These are phyloP conservation scores for Scophthalmus maximus DNA, from an alignment of 2,113 vertebrate species.

Conservation along the genomic window DNA sequence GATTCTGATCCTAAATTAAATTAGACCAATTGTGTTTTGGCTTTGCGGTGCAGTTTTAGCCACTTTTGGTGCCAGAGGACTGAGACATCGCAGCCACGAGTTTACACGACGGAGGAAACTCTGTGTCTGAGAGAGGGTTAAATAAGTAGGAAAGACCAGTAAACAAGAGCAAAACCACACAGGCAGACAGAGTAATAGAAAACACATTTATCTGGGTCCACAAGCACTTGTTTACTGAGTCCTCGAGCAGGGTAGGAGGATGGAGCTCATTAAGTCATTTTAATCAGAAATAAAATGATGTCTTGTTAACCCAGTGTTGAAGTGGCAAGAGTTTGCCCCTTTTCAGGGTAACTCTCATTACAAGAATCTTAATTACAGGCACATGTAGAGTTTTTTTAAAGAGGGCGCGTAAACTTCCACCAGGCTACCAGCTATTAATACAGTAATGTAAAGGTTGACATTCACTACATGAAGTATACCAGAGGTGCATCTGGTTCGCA, in stretches of 20 bases:
- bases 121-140: slow-evolving; percentile 15
- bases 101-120: slow-evolving; percentile 1
- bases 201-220: slow-evolving; percentile 40
- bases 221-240: slow-evolving; percentile 18
- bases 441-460: slow-evolving; percentile 27
- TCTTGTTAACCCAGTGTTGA: background rate
- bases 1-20: background rate
- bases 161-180: slow-evolving; percentile 24
- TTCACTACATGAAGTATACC: slow-evolving; percentile 31
- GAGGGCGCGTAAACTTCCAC: background rate
- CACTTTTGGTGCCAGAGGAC: background rate
- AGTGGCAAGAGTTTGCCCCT: slow-evolving; percentile 14
- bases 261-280: slow-evolving; percentile 24
- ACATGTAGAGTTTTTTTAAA: slow-evolving; percentile 46
- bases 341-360: slow-evolving; percentile 29
- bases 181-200: slow-evolving; percentile 27
- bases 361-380: slow-evolving; percentile 45
- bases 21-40: background rate
- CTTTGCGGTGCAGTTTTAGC: background rate
- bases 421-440: slow-evolving; percentile 25
- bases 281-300: slow-evolving; percentile 18
- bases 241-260: slow-evolving; percentile 13
- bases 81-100: background rate
- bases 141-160: slow-evolving; percentile 8
- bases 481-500: slow-evolving; percentile 55